phyloP scores from a whole-genome alignment of 2,888 invertebrate genomes.

The Crioceris asparagi region DNA sequence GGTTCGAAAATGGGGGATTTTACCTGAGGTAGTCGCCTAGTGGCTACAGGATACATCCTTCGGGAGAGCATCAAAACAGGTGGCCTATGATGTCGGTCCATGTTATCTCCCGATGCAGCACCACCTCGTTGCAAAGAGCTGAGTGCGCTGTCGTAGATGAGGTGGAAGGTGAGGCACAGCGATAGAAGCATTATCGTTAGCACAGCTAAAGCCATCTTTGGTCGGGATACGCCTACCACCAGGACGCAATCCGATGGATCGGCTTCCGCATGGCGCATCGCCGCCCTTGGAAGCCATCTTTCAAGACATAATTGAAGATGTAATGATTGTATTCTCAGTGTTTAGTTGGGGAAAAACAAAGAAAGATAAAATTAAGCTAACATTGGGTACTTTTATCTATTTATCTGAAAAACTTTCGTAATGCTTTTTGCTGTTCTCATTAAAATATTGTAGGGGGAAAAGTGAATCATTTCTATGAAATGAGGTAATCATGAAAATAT shows the following conservation, averaged over 20 bases:
- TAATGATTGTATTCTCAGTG: no score
- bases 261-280: constrained; percentile 74
- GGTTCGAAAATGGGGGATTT: constrained; percentile 3
- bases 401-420: no score
- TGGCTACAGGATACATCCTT: constrained; percentile 46
- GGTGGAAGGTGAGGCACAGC: constrained; percentile 74
- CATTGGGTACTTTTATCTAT: no score
- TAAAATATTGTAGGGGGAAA: no score
- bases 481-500: no score
- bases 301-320: no score
- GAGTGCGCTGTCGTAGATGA: constrained; percentile 75
- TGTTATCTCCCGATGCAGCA: constrained; percentile 26
- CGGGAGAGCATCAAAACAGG: constrained; percentile 36
- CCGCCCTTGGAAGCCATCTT: constrained; percentile 77
- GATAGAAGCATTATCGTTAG: constrained; percentile 71
- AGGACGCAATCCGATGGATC: constrained; percentile 77
- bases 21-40: constrained; percentile 51
- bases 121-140: constrained; percentile 57
- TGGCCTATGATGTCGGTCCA: constrained; percentile 10
- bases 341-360: no score
- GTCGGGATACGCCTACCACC: constrained; percentile 74
- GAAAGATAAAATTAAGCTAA: no score
- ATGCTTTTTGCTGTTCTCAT: no score
- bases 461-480: no score
- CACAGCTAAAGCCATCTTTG: constrained; percentile 71